phyloP scores from a whole-genome alignment of 2,113 vertebrate genomes.

The Daboia siamensis region DNA sequence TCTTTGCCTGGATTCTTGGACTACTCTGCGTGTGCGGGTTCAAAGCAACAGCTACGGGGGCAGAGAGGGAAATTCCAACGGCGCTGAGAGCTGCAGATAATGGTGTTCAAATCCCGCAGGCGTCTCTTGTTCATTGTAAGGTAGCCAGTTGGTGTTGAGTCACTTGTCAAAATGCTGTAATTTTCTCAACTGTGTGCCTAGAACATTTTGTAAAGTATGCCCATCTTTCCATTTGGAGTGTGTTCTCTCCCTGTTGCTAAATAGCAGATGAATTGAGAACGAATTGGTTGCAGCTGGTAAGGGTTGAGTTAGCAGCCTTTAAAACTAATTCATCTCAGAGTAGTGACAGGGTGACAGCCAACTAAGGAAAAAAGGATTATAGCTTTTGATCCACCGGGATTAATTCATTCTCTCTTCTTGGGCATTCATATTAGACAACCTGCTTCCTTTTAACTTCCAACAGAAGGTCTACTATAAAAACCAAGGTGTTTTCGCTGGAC shows the following conservation, averaged over 20 bases:
- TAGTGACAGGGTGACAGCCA: background rate
- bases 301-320: conserved; percentile 18
- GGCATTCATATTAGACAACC: conserved; percentile 1
- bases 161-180: conserved; percentile 47
- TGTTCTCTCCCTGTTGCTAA: background rate
- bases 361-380: background rate
- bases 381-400: background rate
- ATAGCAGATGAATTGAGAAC: conserved; percentile 25
- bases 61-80: conserved; percentile 47
- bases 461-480: conserved; percentile 1
- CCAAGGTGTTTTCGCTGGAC: background rate
- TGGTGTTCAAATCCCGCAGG: conserved; percentile 13
- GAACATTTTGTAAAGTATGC: conserved; percentile 29
- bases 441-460: background rate
- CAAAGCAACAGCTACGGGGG: conserved; percentile 46
- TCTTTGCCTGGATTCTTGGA: conserved; percentile 7
- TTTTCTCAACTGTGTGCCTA: conserved; percentile 36
- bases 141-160: conserved; percentile 51
- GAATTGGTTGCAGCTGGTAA: conserved; percentile 9
- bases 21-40: conserved; percentile 24
- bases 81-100: conserved; percentile 33
- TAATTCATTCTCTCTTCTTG: background rate
- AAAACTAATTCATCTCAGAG: background rate
- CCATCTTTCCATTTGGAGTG: conserved; percentile 23
- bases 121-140: conserved; percentile 39